Percentiles rank a stretch among this genome's conserved stretches.
Conservation (phyloP, 2,888 invertebrate species). For the Megaustenia siamemsis region DNA sequence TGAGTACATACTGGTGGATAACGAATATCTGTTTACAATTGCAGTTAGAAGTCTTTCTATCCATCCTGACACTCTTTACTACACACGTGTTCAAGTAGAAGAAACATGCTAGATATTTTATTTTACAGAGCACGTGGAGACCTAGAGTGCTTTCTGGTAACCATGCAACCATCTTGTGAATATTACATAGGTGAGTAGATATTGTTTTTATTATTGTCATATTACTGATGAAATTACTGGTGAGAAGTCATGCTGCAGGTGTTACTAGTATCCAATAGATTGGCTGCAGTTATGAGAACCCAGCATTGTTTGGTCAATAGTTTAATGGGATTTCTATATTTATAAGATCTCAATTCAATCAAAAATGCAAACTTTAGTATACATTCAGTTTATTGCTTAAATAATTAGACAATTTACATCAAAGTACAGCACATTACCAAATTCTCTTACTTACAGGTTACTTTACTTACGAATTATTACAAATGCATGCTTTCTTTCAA, state of each 20-base stretch:
- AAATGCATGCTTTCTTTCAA: neutral
- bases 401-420: neutral
- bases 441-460: neutral
- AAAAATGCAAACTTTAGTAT: neutral
- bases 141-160: constrained; percentile 1
- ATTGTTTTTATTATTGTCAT: neutral
- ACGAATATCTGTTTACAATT: neutral
- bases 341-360: neutral
- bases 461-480: neutral
- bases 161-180: constrained; percentile 9
- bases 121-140: neutral
- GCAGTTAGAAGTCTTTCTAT: neutral
- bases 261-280: neutral
- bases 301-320: neutral
- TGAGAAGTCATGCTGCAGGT: constrained; percentile 3
- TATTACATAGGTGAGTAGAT: neutral
- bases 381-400: neutral
- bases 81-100: neutral
- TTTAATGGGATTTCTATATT: neutral
- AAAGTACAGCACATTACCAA: neutral
- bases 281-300: neutral
- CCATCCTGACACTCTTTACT: neutral
- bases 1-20: neutral
- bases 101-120: constrained; percentile 9
- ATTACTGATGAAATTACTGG: constrained; percentile 9